Evolutionary conservation across 53 echinoderm and acorn worm species (phyloP).

Genomic region (Apostichopus leukothele): DNA sequence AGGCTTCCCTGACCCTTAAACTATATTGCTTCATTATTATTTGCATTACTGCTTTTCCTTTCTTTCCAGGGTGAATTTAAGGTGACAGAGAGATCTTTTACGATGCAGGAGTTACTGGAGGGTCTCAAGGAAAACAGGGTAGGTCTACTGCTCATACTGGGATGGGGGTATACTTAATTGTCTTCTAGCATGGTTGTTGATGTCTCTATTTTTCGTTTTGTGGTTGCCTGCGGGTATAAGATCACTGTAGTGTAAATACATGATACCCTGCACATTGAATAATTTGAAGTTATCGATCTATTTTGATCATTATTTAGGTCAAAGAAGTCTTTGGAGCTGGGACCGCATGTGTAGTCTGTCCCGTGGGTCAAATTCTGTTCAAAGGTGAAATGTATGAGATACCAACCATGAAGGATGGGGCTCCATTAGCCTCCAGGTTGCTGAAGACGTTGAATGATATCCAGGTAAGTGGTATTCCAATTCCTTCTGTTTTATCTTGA

Average conservation of each 20-base stretch:
- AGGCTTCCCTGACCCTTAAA: not conserved
- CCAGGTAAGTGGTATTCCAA: slow-evolving; percentile 60
- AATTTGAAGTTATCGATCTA: not conserved
- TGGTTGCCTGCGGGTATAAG: not conserved
- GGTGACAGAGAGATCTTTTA: slow-evolving; percentile 75
- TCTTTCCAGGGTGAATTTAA: slow-evolving; percentile 78
- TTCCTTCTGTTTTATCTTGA: too few relatives aligned
- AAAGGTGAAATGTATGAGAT: slow-evolving; percentile 71
- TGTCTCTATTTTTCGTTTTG: not conserved
- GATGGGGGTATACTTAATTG: not conserved
- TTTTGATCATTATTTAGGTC: slow-evolving; percentile 39
- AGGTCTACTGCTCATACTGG: slow-evolving; percentile 25
- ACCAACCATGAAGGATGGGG: slow-evolving; percentile 75
- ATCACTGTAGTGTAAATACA: not conserved
- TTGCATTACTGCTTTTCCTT: not conserved
- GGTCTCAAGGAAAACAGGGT: slow-evolving; percentile 83
- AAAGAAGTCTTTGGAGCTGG: slow-evolving; percentile 92
- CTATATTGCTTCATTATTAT: too few relatives aligned
- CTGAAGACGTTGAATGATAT: slow-evolving; percentile 80
- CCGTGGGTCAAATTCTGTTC: slow-evolving; percentile 81
- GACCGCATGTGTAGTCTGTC: slow-evolving; percentile 94
- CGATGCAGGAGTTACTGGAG: slow-evolving; percentile 68
- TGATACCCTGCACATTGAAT: not conserved
- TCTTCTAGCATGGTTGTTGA: not conserved
- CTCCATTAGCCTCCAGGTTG: slow-evolving; percentile 73